phyloP scores from a whole-genome alignment of 2,888 invertebrate genomes.

The Mesorhabditis spiculigera region DNA sequence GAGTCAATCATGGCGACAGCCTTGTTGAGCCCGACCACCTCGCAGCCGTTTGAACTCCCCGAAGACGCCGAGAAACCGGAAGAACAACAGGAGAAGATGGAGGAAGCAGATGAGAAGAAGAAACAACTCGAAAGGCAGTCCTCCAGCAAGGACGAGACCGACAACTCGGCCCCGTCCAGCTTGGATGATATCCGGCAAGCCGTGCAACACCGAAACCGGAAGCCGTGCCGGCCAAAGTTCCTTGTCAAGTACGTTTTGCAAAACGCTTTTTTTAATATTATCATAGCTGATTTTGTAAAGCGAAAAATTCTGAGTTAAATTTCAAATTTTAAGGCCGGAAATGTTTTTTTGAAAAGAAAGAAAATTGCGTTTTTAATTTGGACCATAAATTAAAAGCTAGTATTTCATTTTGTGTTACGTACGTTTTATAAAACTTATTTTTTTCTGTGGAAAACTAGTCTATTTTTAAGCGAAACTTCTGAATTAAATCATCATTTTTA shows the following conservation, averaged over 20 bases:
- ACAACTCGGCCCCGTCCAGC: conserved; percentile 14
- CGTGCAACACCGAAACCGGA: conserved; percentile 43
- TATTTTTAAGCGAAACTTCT: no score
- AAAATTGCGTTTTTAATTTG: no score
- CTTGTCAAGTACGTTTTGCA: conserved; percentile 33
- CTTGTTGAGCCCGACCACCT: not conserved
- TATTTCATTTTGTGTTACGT: no score
- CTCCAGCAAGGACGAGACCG: not conserved
- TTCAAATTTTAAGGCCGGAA: no score
- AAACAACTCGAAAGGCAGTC: not conserved
- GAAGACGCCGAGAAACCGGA: not conserved
- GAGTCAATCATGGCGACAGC: not conserved
- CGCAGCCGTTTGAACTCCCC: not conserved
- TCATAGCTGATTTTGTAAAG: no score
- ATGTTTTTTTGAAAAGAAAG: no score
- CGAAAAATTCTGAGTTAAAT: no score
- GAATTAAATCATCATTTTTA: no score
- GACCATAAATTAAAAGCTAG: no score
- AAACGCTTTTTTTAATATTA: no score
- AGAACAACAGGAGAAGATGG: not conserved
- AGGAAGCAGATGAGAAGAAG: not conserved
- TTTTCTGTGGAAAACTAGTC: no score
- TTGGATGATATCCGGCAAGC: conserved; percentile 52
- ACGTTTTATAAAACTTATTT: no score
- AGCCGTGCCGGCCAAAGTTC: conserved; percentile 52